Evolutionary conservation across 1,140 invertebrate species (phyloP).

Genomic region (Heterodera carotae): DNA sequence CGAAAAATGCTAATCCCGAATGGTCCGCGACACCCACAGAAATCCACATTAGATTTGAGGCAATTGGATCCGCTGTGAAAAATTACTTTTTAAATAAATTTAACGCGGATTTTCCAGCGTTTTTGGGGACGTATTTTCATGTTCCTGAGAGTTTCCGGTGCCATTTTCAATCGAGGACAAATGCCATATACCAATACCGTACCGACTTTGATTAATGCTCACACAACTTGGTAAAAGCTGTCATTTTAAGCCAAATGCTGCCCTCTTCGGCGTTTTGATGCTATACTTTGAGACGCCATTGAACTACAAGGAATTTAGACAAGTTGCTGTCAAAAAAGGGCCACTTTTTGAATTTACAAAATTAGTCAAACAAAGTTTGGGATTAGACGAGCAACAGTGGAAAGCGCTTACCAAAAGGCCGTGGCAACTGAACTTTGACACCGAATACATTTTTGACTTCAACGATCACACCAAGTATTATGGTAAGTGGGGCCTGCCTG

Average conservation of each 20-base stretch:
- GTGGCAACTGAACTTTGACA: background rate
- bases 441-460: background rate
- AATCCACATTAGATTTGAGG: no score
- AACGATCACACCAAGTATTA: background rate
- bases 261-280: background rate
- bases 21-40: no score
- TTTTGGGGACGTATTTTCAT: no score
- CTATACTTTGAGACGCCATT: constrained; percentile 9
- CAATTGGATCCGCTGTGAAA: no score
- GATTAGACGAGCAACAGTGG: background rate
- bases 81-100: no score
- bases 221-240: no score
- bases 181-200: no score
- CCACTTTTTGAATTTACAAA: background rate
- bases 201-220: no score
- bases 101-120: no score
- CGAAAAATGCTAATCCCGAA: no score
- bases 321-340: background rate
- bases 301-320: background rate
- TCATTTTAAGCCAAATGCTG: background rate
- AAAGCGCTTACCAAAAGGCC: background rate
- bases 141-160: no score
- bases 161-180: no score
- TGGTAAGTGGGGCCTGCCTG: background rate
- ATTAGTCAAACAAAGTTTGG: background rate